These are phyloP conservation scores for Pseudochaenichthys georgianus DNA, from an alignment of 2,797 vertebrate genomes.

Conservation along the genomic window DNA sequence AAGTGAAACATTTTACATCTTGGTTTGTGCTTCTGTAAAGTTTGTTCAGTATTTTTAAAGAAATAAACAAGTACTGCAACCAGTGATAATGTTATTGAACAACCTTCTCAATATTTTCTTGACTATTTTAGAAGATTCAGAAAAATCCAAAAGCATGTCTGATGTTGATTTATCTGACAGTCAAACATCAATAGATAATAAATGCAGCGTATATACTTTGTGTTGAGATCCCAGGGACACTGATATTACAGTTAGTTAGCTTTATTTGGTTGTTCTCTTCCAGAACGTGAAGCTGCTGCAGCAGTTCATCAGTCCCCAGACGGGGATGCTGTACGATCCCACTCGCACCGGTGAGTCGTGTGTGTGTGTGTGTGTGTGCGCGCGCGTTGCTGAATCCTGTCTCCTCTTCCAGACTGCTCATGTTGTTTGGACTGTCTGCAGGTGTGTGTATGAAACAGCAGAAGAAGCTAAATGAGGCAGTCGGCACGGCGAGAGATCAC, in stretches of 20 bases:
- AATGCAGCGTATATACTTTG: neutral
- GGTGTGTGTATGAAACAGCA: constrained; percentile 93
- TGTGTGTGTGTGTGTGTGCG: neutral
- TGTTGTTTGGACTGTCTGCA: constrained; percentile 56
- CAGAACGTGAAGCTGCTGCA: constrained; percentile 93
- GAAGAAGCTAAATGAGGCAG: constrained; percentile 83
- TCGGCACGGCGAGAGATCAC: constrained; percentile 84
- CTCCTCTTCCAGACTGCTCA: neutral
- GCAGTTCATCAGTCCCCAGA: constrained; percentile 91
- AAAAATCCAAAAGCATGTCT: too few species aligned
- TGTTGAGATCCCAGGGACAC: neutral
- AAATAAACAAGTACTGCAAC: too few species aligned
- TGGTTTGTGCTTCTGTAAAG: neutral
- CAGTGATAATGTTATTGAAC: too few species aligned
- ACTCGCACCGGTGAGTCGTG: constrained; percentile 87
- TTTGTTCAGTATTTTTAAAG: too few species aligned
- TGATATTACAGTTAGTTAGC: neutral
- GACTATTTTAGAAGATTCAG: too few species aligned
- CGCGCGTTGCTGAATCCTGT: neutral
- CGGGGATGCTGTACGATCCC: constrained; percentile 86
- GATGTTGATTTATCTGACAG: too few species aligned
- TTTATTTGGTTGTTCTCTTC: neutral
- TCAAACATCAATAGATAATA: too few species aligned
- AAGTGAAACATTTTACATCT: neutral
- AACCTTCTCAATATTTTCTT: too few species aligned